Conservation (phyloP, 1,140 invertebrate species). For the Meloidogyne hapla region DNA sequence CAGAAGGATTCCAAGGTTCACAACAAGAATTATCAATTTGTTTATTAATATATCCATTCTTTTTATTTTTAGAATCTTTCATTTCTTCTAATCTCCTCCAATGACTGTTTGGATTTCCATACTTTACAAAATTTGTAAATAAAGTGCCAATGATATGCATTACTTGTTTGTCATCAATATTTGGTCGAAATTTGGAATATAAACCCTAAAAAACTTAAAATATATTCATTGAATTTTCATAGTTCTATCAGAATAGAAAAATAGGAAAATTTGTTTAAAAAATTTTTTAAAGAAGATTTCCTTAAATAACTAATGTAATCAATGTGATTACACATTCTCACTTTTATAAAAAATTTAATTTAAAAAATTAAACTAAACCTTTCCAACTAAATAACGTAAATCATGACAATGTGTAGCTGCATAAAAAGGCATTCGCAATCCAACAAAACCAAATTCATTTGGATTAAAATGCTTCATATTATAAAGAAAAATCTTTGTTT, state of each 20-base stretch:
- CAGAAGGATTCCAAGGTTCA: not conserved
- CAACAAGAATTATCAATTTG: slow-evolving; percentile 6
- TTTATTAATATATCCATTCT: not conserved
- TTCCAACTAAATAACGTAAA: slow-evolving; percentile 45
- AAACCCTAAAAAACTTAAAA: slow-evolving; percentile 27
- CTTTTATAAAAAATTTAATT: too few relatives aligned
- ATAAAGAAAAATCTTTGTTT: slow-evolving; percentile 38
- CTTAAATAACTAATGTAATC: too few relatives aligned
- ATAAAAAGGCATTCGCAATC: slow-evolving; percentile 49
- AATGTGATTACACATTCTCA: too few relatives aligned
- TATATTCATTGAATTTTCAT: too few relatives aligned
- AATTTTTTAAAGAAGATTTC: too few relatives aligned
- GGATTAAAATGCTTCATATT: slow-evolving; percentile 47
- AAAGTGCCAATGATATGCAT: slow-evolving; percentile 40
- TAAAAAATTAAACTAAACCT: too few relatives aligned
- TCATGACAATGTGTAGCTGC: slow-evolving; percentile 50
- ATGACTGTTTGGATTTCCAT: slow-evolving; percentile 34
- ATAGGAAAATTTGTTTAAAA: too few relatives aligned
- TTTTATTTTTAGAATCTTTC: not conserved
- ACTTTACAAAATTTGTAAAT: slow-evolving; percentile 50
- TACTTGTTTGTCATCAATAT: slow-evolving; percentile 39
- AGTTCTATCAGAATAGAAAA: too few relatives aligned
- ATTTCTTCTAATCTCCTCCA: not conserved
- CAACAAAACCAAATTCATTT: slow-evolving; percentile 44
- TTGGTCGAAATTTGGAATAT: slow-evolving; percentile 50